Conservation (phyloP, 2,797 vertebrate species). For the Phrynocephalus guinanensis region DNA sequence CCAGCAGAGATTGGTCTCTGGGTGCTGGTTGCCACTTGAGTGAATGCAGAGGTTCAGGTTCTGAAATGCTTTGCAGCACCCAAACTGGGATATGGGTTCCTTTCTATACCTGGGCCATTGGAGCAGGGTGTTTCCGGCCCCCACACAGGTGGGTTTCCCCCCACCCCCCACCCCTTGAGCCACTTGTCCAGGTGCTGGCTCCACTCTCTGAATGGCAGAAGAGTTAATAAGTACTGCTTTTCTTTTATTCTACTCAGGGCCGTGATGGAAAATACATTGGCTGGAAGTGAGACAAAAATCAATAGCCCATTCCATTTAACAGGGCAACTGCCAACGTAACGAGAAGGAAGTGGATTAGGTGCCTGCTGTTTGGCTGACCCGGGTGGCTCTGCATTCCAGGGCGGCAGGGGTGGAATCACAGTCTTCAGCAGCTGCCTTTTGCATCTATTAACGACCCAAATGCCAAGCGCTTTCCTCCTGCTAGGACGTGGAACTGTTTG, state of each 20-base stretch:
- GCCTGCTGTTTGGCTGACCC: slow-evolving; percentile 73
- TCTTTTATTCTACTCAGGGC: slow-evolving; percentile 74
- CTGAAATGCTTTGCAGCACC: too few species aligned
- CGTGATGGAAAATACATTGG: slow-evolving; percentile 81
- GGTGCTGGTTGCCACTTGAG: too few species aligned
- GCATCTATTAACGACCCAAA: slow-evolving; percentile 12
- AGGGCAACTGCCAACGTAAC: slow-evolving; percentile 86
- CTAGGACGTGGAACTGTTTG: background rate
- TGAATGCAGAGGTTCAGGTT: too few species aligned
- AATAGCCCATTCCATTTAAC: slow-evolving; percentile 88
- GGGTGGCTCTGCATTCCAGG: background rate
- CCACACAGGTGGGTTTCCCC: too few species aligned
- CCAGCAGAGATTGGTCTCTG: too few species aligned
- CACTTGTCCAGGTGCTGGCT: background rate
- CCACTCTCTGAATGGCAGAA: slow-evolving; percentile 64
- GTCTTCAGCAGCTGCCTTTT: slow-evolving; percentile 31
- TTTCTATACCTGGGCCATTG: too few species aligned
- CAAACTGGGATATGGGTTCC: too few species aligned
- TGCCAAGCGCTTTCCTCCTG: background rate
- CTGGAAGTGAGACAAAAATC: slow-evolving; percentile 84
- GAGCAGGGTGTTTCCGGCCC: too few species aligned
- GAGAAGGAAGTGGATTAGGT: slow-evolving; percentile 87
- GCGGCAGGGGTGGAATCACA: background rate
- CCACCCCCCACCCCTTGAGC: background rate
- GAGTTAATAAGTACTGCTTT: slow-evolving; percentile 83